Conservation (phyloP, 53 echinoderm and acorn worm genomes). For the Apostichopus leukothele region DNA sequence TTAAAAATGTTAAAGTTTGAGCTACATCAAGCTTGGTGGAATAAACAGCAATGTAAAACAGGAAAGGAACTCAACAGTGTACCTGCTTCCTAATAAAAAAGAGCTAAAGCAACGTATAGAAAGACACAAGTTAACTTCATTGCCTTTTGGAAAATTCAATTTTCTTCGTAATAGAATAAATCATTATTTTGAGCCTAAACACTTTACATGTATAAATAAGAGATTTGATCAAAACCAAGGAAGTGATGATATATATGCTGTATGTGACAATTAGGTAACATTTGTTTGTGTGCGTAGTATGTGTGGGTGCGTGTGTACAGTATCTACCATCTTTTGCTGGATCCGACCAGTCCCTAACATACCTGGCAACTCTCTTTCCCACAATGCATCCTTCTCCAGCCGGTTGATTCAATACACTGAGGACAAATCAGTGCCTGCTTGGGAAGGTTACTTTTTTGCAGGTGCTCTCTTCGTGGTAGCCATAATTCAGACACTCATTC, state of each 20-base stretch:
- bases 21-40: too few species aligned
- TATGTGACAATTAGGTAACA: not conserved
- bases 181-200: too few species aligned
- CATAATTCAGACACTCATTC: conserved; percentile 68
- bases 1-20: too few species aligned
- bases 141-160: too few species aligned
- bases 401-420: conserved; percentile 69
- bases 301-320: not conserved
- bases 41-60: too few species aligned
- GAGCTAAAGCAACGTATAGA: too few species aligned
- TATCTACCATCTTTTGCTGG: not conserved
- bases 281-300: not conserved
- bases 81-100: too few species aligned
- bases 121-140: too few species aligned
- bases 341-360: not conserved
- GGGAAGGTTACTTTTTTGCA: conserved; percentile 82
- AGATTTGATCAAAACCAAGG: too few species aligned
- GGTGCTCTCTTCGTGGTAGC: conserved; percentile 53
- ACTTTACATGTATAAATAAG: too few species aligned
- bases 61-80: too few species aligned
- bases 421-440: conserved; percentile 61
- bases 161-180: too few species aligned
- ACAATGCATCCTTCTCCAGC: conserved; percentile 40
- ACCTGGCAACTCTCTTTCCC: not conserved
- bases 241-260: not conserved